Conservation (phyloP, 2,113 vertebrate genomes). For the Gymnarchus niloticus region DNA sequence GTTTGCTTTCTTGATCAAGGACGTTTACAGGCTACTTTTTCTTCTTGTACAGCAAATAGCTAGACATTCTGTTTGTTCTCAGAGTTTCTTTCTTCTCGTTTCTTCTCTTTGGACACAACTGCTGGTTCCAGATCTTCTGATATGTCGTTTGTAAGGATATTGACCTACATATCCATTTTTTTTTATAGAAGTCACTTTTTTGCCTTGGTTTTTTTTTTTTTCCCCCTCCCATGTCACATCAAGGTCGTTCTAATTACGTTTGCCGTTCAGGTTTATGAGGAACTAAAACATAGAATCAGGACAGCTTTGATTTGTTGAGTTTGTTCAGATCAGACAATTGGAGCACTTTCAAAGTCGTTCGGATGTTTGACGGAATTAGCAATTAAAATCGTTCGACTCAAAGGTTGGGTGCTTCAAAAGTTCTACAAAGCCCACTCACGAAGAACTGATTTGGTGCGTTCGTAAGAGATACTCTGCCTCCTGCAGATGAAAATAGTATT, state of each 20-base stretch:
- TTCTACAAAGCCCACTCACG: slow-evolving; percentile 40
- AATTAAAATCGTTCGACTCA: slow-evolving; percentile 15
- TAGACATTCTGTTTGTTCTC: not conserved
- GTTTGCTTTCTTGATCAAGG: not conserved
- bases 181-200: not conserved
- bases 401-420: slow-evolving; percentile 31
- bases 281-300: slow-evolving; percentile 54
- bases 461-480: slow-evolving; percentile 38
- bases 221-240: slow-evolving; percentile 16
- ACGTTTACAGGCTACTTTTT: not conserved
- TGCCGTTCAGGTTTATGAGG: slow-evolving; percentile 45
- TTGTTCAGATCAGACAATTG: not conserved
- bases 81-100: not conserved
- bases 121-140: not conserved
- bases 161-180: slow-evolving; percentile 1
- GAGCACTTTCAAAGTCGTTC: not conserved
- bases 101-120: not conserved
- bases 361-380: not conserved
- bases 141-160: not conserved
- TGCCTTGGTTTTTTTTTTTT: slow-evolving; percentile 16
- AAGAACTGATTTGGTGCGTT: slow-evolving; percentile 49
- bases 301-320: slow-evolving; percentile 51
- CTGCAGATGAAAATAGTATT: slow-evolving; percentile 46
- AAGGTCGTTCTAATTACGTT: slow-evolving; percentile 50
- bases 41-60: not conserved